phyloP scores from a whole-genome alignment of 2,797 vertebrate species.

The Chaenodraco wilsoni region DNA sequence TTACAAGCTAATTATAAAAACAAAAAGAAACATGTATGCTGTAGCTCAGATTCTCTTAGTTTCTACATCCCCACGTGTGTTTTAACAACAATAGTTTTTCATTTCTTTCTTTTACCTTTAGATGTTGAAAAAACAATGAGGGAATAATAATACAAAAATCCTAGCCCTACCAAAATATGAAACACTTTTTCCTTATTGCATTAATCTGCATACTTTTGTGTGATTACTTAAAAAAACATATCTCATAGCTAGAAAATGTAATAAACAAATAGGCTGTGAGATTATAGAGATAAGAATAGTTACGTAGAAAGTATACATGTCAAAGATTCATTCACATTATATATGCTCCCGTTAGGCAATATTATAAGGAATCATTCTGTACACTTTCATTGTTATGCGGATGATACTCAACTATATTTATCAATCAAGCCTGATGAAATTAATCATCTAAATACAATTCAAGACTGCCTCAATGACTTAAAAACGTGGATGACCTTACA shows the following conservation, averaged over 20 bases:
- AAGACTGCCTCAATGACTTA: too few species aligned
- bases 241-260: not conserved
- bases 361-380: too few species aligned
- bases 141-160: not conserved
- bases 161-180: not conserved
- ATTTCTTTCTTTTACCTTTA: not conserved
- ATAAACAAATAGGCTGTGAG: not conserved
- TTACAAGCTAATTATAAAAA: not conserved
- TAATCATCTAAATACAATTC: too few species aligned
- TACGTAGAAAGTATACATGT: conserved; percentile 10
- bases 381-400: too few species aligned
- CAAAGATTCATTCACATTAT: not conserved
- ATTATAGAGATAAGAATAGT: conserved; percentile 14
- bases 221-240: not conserved
- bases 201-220: not conserved
- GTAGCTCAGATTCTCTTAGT: not conserved
- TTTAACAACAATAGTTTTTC: not conserved
- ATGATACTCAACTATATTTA: too few species aligned
- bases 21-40: not conserved
- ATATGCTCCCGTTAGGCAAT: too few species aligned
- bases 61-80: not conserved
- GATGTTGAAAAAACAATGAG: not conserved
- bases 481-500: too few species aligned
- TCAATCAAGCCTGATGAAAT: too few species aligned
- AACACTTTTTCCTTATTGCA: not conserved